Conservation (phyloP, 2,797 vertebrate genomes). For the Garrulus glandarius region DNA sequence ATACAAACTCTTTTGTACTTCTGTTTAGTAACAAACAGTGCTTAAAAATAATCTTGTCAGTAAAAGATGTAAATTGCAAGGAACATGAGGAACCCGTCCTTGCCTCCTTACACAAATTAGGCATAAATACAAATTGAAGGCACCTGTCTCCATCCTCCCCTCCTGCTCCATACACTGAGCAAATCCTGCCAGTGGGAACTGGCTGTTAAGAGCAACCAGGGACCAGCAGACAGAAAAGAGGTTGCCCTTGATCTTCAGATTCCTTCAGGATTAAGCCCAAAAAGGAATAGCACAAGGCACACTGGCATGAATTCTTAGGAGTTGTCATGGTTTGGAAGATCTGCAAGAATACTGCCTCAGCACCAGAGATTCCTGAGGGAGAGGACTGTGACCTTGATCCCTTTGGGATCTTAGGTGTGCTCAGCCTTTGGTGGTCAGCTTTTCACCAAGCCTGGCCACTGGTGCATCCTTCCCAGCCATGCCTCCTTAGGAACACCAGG, state of each 20-base stretch:
- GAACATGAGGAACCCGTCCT: constrained; percentile 33
- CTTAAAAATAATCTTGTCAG: constrained; percentile 36
- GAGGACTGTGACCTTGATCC: neutral
- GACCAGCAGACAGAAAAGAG: neutral
- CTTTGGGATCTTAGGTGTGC: neutral
- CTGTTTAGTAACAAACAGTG: constrained; percentile 45
- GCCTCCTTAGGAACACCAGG: neutral
- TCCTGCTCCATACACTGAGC: neutral
- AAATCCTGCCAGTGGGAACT: neutral
- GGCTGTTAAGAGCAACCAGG: neutral
- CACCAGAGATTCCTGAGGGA: neutral
- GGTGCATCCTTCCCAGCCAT: neutral
- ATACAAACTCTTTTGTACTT: neutral
- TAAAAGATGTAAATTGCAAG: constrained; percentile 45
- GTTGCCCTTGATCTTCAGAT: neutral
- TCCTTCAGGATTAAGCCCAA: neutral
- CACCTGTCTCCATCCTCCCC: neutral
- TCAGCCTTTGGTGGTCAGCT: neutral
- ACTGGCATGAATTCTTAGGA: neutral
- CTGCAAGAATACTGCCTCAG: neutral
- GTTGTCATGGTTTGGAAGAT: neutral
- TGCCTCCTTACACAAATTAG: constrained; percentile 3
- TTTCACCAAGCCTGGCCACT: neutral
- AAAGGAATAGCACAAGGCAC: neutral
- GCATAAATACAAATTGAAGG: constrained; percentile 39